A percentile compares a stretch with the other conserved stretches of the same genome.
Conservation (phyloP, 2,888 invertebrate species). For the Diaperis boleti region DNA sequence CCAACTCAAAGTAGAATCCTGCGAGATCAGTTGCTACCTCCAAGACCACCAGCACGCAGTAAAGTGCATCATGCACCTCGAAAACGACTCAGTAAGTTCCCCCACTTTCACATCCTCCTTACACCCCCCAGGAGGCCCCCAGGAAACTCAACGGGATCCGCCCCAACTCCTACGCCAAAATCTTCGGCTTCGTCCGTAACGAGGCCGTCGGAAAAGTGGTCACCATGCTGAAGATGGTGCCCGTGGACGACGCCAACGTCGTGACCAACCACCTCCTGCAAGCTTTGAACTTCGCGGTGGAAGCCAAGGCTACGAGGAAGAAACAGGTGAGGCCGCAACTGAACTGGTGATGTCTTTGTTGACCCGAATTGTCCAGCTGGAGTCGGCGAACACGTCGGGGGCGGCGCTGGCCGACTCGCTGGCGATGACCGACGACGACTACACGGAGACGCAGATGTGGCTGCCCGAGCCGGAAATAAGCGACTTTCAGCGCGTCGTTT, state of each 20-base stretch:
- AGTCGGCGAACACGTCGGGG: conserved; percentile 55
- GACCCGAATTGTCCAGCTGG: too few relatives aligned
- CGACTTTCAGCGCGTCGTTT: conserved; percentile 59
- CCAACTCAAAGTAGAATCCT: conserved; percentile 71
- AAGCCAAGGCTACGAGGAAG: conserved; percentile 63
- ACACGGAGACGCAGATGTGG: background rate
- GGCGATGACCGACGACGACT: conserved; percentile 29
- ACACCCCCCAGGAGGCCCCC: conserved; percentile 37
- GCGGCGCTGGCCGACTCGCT: conserved; percentile 62
- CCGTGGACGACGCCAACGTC: conserved; percentile 74
- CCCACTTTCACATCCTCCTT: background rate
- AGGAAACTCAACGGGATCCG: conserved; percentile 68
- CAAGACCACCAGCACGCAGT: conserved; percentile 75
- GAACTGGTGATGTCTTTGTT: too few relatives aligned
- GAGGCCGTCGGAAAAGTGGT: conserved; percentile 74
- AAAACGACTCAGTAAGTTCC: conserved; percentile 64
- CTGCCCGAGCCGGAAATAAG: conserved; percentile 48
- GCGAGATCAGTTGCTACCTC: conserved; percentile 73
- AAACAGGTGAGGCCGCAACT: background rate
- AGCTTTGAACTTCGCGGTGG: conserved; percentile 71
- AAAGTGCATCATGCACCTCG: conserved; percentile 71
- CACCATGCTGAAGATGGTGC: conserved; percentile 74
- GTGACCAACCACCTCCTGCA: conserved; percentile 78
- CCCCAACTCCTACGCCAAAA: conserved; percentile 67
- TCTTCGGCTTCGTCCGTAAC: conserved; percentile 75